A percentile compares a stretch with the other conserved stretches of the same genome.
phyloP scores from a whole-genome alignment of 2,113 vertebrate genomes.

The Ictalurus punctatus region DNA sequence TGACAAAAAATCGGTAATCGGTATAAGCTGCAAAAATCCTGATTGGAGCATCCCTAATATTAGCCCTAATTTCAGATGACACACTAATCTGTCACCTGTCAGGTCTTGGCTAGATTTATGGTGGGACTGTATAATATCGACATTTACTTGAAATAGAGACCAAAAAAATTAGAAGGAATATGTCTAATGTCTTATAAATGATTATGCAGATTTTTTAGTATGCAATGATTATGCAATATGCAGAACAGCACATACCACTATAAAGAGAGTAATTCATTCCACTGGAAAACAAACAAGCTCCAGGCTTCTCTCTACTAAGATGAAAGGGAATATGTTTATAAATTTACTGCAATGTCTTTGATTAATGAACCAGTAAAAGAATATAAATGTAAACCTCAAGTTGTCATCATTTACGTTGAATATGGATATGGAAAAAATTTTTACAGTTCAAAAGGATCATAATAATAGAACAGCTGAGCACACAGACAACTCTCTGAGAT shows the following conservation, averaged over 20 bases:
- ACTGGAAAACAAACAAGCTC: slow-evolving; percentile 47
- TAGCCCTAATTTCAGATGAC: background rate
- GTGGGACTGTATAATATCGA: background rate
- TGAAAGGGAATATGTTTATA: slow-evolving; percentile 46
- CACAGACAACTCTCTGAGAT: background rate
- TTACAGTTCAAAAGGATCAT: slow-evolving; percentile 33
- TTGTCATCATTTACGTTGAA: slow-evolving; percentile 20
- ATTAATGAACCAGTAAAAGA: slow-evolving; percentile 43
- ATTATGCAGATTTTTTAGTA: slow-evolving; percentile 32
- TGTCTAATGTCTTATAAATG: slow-evolving; percentile 34
- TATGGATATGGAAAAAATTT: slow-evolving; percentile 15
- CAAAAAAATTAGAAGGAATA: background rate
- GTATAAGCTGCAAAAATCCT: too few relatives aligned
- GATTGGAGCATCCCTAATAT: background rate
- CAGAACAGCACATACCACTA: slow-evolving; percentile 15
- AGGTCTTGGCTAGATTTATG: background rate
- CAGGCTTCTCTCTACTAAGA: slow-evolving; percentile 28
- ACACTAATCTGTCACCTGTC: slow-evolving; percentile 24
- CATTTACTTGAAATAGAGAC: background rate
- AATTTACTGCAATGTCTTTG: slow-evolving; percentile 36
- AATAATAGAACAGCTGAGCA: background rate
- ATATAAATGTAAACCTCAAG: slow-evolving; percentile 32
- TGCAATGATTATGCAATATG: slow-evolving; percentile 38
- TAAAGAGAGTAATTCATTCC: slow-evolving; percentile 32
- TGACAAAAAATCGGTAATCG: too few relatives aligned